Percentiles rank a stretch among this genome's conserved stretches.
These are phyloP conservation scores for Sus cebifrons DNA, from an alignment of 2,797 vertebrate species.

Conservation along the genomic window DNA sequence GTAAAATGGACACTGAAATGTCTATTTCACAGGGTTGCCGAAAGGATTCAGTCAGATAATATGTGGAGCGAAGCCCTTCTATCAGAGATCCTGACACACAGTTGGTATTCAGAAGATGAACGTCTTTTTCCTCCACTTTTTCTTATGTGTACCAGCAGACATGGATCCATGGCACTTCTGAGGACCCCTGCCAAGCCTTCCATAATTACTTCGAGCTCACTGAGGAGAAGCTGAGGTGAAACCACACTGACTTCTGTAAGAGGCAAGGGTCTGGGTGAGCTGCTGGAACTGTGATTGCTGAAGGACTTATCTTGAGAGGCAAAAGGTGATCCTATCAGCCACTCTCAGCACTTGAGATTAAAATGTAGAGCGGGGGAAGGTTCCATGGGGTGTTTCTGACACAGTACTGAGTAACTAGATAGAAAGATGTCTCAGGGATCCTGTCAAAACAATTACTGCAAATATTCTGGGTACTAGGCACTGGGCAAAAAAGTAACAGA, in stretches of 20 bases:
- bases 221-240: not conserved
- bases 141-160: not conserved
- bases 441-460: not conserved
- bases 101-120: not conserved
- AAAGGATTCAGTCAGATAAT: not conserved
- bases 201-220: not conserved
- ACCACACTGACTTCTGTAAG: not conserved
- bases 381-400: not conserved
- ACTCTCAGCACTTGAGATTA: not conserved
- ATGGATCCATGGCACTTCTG: not conserved
- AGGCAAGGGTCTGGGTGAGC: not conserved
- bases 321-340: not conserved
- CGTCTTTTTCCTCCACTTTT: not conserved
- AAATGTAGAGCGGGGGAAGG: not conserved
- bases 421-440: not conserved
- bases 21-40: not conserved
- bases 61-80: not conserved
- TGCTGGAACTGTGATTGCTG: not conserved
- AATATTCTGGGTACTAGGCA: not conserved
- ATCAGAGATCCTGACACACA: not conserved
- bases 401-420: not conserved
- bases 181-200: not conserved
- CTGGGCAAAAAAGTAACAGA: conserved; percentile 24
- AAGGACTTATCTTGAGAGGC: conserved; percentile 34
- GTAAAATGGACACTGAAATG: conserved; percentile 8